Evolutionary conservation across 2,113 vertebrate genomes (phyloP).

Genomic region (Catharus minimus): DNA sequence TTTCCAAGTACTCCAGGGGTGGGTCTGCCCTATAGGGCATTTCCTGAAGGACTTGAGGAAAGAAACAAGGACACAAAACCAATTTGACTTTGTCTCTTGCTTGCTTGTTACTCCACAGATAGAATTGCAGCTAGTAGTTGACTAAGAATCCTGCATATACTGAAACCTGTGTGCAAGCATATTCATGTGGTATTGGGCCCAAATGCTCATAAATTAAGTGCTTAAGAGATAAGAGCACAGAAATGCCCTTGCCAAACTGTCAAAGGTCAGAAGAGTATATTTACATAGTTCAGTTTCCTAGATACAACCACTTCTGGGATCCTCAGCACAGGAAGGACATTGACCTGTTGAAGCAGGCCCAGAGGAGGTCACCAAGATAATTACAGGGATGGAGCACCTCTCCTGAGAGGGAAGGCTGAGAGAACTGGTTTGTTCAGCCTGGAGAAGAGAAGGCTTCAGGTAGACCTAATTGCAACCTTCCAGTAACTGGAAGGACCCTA

Average conservation of each 20-base stretch:
- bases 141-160: neutral
- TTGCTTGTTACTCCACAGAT: neutral
- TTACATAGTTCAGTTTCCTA: neutral
- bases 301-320: neutral
- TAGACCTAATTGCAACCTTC: accelerated
- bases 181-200: neutral
- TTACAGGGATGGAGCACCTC: neutral
- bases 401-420: neutral
- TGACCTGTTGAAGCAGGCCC: accelerated
- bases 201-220: neutral
- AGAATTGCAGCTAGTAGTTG: neutral
- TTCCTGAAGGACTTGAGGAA: neutral
- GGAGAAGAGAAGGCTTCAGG: neutral
- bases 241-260: neutral
- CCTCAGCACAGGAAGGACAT: neutral
- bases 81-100: neutral
- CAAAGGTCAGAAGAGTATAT: neutral
- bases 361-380: too few relatives aligned
- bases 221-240: neutral
- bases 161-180: neutral
- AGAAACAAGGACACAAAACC: neutral
- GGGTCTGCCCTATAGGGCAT: neutral
- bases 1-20: neutral
- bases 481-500: neutral
- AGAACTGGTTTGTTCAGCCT: neutral